These are phyloP conservation scores for Phyllotreta striolata DNA, from an alignment of 2,888 invertebrate genomes.

Conservation along the genomic window DNA sequence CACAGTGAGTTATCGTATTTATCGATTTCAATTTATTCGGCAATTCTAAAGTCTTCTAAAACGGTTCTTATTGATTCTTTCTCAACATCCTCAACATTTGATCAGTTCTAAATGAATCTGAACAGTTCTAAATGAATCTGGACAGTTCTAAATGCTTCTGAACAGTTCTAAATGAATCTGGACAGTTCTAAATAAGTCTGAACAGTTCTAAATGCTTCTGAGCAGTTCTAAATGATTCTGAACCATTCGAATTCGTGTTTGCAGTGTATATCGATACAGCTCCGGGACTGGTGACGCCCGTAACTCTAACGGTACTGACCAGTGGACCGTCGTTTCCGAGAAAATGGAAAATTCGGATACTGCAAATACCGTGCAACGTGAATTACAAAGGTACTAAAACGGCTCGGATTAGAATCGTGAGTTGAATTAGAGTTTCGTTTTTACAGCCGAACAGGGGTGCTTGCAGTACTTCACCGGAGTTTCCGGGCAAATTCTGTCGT, in stretches of 20 bases:
- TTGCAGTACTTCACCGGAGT: conserved; percentile 83
- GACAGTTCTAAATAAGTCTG: too few species aligned
- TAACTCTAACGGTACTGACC: conserved; percentile 82
- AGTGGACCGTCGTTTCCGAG: conserved; percentile 77
- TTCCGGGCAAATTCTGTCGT: conserved; percentile 81
- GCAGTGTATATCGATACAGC: conserved; percentile 88
- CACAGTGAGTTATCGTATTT: conserved; percentile 70
- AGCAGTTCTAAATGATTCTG: too few species aligned
- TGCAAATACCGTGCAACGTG: conserved; percentile 81
- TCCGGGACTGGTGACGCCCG: conserved; percentile 76
- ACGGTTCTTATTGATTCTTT: too few species aligned
- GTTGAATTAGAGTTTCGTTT: conserved; percentile 12
- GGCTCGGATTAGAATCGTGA: not conserved
- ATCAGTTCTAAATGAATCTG: too few species aligned
- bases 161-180: too few species aligned
- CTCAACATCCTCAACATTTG: too few species aligned
- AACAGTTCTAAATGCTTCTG: too few species aligned
- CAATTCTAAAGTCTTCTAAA: too few species aligned
- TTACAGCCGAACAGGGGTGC: conserved; percentile 76
- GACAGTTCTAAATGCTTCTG: too few species aligned
- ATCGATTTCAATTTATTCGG: not conserved
- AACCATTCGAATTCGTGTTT: conserved; percentile 43
- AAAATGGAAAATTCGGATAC: conserved; percentile 81
- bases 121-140: too few species aligned
- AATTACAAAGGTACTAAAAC: conserved; percentile 68